Base-by-base conservation (phyloP, 2,113 vertebrate species). In the Campylorhamphus procurvoides region DNA sequence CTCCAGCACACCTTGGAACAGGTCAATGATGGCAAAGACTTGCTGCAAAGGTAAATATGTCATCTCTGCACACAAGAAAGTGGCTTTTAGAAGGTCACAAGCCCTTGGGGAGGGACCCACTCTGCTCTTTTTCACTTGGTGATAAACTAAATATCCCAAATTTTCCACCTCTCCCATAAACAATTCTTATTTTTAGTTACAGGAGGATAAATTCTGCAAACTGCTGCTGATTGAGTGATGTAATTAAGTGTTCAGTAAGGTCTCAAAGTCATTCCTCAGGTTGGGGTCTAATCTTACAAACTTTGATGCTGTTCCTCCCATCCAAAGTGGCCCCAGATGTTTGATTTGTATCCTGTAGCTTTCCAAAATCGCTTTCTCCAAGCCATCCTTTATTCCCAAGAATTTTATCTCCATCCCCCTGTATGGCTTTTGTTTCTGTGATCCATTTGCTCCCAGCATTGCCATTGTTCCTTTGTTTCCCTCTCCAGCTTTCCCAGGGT, bases 31-130 rank as follows among this genome's bases (percentile, higher is more conserved):
- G 98, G 98, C 91, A 98, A 98, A 91, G 98, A 98, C 92, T 98
- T 97, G 15, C 98, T 99, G 91, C 99, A 98, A 97, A 99, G 98
- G 99, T 99, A 97, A 97, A 97, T 96, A 39, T 40, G 71, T 1
- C 6, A 47, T 50, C 94, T 78, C 55, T 9, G 7, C 8, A 7
- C 1, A 0, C 6, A 7, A 6, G 17, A 19, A 68, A 74, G 59
- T 24, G 39, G 19, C 3, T 49, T 69, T 53, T 44, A 3, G 14
- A 24, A 18, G 58, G 39, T 14, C 25, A 8, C 14, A 23, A 11
- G 17, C 8, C 44, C 64, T 55, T 64, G 46, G 40, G 78, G 28
- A 31, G 55, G 67, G 37, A 10, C 49, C 11, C 19, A 27, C 28
- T 60, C 47, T 46, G 24, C 6, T 68, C 12, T 35, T 63, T 86